Conservation (phyloP, 2,113 vertebrate genomes). For the Leucopternis melanops region DNA sequence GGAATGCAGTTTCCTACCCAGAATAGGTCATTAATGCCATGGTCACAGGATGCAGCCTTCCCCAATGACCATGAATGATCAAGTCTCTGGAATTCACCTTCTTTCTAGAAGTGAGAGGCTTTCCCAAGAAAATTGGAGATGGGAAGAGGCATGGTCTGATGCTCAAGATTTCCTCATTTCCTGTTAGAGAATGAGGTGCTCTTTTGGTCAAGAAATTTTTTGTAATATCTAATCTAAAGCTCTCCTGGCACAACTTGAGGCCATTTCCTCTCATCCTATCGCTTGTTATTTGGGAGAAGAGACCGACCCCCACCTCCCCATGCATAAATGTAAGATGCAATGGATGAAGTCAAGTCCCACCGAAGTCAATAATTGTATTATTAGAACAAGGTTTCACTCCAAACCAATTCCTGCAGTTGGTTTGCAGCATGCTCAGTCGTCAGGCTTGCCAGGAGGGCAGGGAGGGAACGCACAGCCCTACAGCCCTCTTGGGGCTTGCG, state of each 20-base stretch:
- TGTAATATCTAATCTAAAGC: too few species aligned
- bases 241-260: too few species aligned
- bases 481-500: neutral
- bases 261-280: too few species aligned
- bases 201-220: too few species aligned
- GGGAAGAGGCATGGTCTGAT: neutral
- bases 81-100: neutral
- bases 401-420: neutral
- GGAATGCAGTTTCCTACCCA: slow-evolving; percentile 47
- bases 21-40: slow-evolving; percentile 31
- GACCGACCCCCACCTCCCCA: neutral
- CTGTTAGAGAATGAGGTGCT: neutral
- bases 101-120: neutral
- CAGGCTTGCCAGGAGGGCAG: neutral
- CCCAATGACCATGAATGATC: neutral
- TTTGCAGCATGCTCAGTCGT: neutral
- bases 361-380: neutral
- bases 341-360: neutral
- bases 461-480: neutral
- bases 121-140: slow-evolving; percentile 1
- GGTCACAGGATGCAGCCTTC: slow-evolving; percentile 30
- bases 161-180: slow-evolving; percentile 1
- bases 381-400: neutral
- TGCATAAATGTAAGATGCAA: neutral
- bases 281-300: too few species aligned